Percentiles rank a stretch among this genome's conserved stretches.
phyloP scores from a whole-genome alignment of 1,140 invertebrate species.

The Diuraphis noxia region DNA sequence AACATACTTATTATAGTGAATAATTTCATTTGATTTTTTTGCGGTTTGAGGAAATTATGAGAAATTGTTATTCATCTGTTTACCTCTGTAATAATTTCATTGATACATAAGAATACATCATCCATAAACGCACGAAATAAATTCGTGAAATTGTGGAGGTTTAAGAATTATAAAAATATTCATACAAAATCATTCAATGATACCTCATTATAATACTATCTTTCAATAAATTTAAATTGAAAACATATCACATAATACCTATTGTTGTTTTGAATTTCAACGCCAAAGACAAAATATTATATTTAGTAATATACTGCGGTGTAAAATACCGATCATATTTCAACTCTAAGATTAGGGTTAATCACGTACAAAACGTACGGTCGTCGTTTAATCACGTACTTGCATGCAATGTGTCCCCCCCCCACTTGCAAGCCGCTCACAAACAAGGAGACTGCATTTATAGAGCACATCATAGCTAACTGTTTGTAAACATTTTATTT shows the following conservation, averaged over 20 bases:
- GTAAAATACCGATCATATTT: background rate
- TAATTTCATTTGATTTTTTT: background rate
- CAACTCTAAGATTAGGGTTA: background rate
- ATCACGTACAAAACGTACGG: constrained; percentile 15
- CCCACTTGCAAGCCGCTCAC: background rate
- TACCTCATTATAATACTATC: background rate
- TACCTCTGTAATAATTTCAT: too few species aligned
- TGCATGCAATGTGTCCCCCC: background rate
- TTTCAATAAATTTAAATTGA: background rate
- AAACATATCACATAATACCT: background rate
- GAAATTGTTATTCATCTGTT: too few species aligned
- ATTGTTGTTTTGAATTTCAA: background rate
- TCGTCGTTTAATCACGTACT: constrained; percentile 31
- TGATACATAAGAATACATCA: too few species aligned
- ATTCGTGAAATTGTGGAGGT: background rate
- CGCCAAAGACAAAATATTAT: background rate
- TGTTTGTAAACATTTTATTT: constrained; percentile 30
- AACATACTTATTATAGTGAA: too few species aligned
- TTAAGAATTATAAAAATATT: background rate
- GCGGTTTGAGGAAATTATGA: background rate
- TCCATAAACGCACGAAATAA: background rate
- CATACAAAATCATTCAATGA: background rate
- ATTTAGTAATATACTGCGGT: background rate
- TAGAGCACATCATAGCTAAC: background rate
- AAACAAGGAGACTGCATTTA: background rate